phyloP scores from a whole-genome alignment of 2,113 vertebrate genomes.

The Hystrix cristata region DNA sequence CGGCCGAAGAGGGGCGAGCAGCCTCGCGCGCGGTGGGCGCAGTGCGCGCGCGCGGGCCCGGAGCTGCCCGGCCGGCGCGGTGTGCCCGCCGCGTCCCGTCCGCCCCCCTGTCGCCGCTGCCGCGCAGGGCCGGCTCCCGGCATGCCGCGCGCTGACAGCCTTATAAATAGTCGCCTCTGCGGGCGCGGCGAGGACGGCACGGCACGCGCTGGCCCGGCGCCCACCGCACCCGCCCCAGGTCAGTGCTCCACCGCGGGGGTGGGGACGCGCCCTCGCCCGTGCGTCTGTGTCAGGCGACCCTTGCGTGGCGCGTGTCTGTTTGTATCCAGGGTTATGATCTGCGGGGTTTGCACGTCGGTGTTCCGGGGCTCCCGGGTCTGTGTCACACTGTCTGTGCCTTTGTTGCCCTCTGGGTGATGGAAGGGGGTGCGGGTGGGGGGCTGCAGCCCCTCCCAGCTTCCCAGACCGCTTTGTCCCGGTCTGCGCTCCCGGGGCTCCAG shows the following conservation, averaged over 20 bases:
- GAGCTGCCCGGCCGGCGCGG: not conserved
- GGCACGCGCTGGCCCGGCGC: slow-evolving; percentile 69
- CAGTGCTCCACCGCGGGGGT: slow-evolving; percentile 54
- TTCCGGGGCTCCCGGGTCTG: not conserved
- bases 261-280: not conserved
- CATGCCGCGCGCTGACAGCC: slow-evolving; percentile 85
- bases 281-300: not conserved
- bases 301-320: not conserved
- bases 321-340: not conserved
- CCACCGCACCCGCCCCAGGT: slow-evolving; percentile 82
- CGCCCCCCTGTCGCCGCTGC: slow-evolving; percentile 13
- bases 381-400: not conserved
- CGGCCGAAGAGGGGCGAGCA: not conserved
- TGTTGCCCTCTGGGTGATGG: not conserved
- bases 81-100: not conserved
- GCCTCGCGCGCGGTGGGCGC: not conserved
- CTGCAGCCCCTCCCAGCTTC: not conserved
- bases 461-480: slow-evolving; percentile 53
- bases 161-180: slow-evolving; percentile 87
- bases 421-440: not conserved
- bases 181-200: slow-evolving; percentile 76
- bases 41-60: too few species aligned
- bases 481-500: not conserved
- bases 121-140: slow-evolving; percentile 81
- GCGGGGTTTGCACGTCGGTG: not conserved